Conservation (phyloP, 2,113 vertebrate genomes). For the Rousettus leschenaultii region DNA sequence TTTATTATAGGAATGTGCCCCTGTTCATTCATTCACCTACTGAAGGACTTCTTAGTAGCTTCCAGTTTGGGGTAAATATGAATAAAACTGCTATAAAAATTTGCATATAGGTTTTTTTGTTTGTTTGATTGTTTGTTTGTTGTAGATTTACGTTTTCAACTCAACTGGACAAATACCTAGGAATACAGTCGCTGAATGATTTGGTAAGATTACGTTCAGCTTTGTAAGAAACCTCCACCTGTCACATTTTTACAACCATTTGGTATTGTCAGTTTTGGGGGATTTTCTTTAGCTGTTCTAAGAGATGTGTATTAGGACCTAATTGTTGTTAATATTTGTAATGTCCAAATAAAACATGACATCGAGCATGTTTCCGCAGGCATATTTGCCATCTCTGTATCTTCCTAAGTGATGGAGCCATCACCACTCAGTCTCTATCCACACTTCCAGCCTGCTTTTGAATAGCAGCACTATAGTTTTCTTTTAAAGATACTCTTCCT, state of each 20-base stretch:
- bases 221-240: not conserved
- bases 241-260: not conserved
- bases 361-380: not conserved
- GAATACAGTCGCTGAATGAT: not conserved
- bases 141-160: not conserved
- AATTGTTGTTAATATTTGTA: not conserved
- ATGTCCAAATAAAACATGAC: not conserved
- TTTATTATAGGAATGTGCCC: not conserved
- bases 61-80: not conserved
- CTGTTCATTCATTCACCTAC: not conserved
- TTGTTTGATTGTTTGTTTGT: not conserved
- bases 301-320: not conserved
- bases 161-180: not conserved
- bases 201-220: not conserved
- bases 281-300: not conserved
- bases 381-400: not conserved
- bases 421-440: not conserved
- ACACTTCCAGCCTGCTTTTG: too few relatives aligned
- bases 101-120: not conserved
- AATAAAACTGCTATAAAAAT: not conserved
- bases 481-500: not conserved
- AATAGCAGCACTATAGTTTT: not conserved
- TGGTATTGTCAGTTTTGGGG: not conserved
- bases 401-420: not conserved
- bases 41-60: not conserved